These are phyloP conservation scores for Drosophila peninsularis DNA, from an alignment of 2,888 invertebrate genomes.

Conservation along the genomic window DNA sequence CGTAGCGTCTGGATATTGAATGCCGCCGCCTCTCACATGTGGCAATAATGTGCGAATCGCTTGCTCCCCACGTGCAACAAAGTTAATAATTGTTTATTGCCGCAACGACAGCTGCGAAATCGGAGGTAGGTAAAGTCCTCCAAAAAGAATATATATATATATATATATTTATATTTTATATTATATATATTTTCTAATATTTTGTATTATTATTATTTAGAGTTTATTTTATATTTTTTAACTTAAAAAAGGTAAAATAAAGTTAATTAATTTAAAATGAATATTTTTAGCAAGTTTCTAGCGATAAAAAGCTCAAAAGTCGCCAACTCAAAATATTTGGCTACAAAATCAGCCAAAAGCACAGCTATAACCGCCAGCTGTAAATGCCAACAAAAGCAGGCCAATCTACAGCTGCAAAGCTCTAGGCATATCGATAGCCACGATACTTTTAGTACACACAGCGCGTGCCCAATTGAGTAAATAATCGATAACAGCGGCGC, in stretches of 20 bases:
- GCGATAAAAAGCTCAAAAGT: background rate
- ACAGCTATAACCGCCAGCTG: background rate
- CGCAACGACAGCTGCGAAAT: constrained; percentile 22
- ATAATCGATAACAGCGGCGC: background rate
- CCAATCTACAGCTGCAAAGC: background rate
- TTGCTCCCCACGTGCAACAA: constrained; percentile 50
- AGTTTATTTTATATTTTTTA: too few relatives aligned
- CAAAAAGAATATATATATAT: too few relatives aligned
- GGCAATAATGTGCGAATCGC: constrained; percentile 71
- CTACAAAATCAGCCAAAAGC: background rate
- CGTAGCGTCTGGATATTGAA: constrained; percentile 14
- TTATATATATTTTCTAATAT: background rate
- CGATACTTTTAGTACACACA: background rate
- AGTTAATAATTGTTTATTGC: constrained; percentile 44
- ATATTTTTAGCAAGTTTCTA: too few relatives aligned
- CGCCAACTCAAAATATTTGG: too few relatives aligned
- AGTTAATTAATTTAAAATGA: too few relatives aligned
- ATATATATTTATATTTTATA: background rate
- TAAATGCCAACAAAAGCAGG: background rate
- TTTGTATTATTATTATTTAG: too few relatives aligned
- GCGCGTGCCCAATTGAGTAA: background rate
- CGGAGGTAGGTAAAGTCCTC: background rate
- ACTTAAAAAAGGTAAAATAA: too few relatives aligned
- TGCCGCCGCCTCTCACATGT: constrained; percentile 47
- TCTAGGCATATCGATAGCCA: constrained; percentile 3